Conservation (phyloP, 35 echinoderm and acorn worm species). For the Strongylocentrotus purpuratus region DNA sequence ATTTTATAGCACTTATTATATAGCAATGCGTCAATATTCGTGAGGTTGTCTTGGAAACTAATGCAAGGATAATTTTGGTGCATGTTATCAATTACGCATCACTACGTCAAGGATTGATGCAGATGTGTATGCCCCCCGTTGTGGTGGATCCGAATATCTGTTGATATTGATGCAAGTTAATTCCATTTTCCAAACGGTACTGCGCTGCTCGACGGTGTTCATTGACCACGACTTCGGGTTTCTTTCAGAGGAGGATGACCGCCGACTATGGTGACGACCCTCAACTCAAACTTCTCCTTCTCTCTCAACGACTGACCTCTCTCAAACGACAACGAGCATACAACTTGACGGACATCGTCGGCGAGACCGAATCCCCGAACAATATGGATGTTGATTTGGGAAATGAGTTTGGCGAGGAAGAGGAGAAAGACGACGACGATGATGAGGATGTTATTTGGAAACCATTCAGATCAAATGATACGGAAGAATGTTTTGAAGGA, state of each 20-base stretch:
- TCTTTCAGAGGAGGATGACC: background rate
- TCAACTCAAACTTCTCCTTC: slow-evolving; percentile 1
- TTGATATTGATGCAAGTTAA: background rate
- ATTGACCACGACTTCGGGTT: background rate
- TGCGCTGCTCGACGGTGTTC: background rate
- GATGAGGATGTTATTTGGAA: background rate
- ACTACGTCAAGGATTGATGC: background rate
- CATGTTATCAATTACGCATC: no score
- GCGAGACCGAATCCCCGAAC: background rate
- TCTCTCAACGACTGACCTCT: background rate
- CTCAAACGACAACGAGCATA: background rate
- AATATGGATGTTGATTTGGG: background rate
- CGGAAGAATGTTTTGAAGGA: no score
- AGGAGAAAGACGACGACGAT: background rate
- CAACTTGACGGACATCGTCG: background rate
- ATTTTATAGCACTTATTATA: background rate
- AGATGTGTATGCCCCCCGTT: background rate
- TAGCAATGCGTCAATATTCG: background rate
- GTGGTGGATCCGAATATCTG: background rate
- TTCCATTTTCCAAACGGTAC: no score
- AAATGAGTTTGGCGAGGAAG: background rate
- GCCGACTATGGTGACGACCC: background rate
- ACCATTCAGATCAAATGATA: background rate
- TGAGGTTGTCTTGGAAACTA: background rate
- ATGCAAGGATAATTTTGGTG: no score